These are phyloP conservation scores for Neoarius graeffei DNA, from an alignment of 2,113 vertebrate genomes.

Conservation along the genomic window DNA sequence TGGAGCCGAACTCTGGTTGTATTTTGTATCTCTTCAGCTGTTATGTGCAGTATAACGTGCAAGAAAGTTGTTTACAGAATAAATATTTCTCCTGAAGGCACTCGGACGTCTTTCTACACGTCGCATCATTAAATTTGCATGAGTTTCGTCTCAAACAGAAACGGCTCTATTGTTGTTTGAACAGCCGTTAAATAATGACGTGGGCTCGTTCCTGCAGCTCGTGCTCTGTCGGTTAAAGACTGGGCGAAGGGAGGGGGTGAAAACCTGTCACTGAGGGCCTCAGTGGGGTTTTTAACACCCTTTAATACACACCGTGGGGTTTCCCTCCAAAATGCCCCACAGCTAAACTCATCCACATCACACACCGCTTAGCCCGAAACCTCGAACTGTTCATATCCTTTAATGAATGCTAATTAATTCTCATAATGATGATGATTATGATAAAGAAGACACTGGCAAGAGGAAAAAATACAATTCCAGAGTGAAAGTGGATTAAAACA, in stretches of 20 bases:
- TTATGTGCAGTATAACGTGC: neutral
- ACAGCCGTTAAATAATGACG: constrained; percentile 2
- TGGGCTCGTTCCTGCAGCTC: neutral
- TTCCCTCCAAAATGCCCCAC: constrained; percentile 40
- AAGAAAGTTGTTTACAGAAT: neutral
- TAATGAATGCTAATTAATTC: neutral
- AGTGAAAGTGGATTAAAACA: neutral
- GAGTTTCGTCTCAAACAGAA: constrained; percentile 1
- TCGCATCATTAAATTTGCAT: neutral
- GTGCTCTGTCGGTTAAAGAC: neutral
- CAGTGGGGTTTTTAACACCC: constrained; percentile 50
- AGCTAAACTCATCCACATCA: neutral
- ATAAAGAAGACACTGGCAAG: neutral
- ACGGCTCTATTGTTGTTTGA: constrained; percentile 7
- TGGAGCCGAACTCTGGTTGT: neutral
- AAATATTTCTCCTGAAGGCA: neutral
- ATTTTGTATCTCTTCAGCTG: neutral
- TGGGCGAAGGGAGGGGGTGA: neutral
- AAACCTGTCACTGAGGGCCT: constrained; percentile 36
- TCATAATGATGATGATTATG: neutral
- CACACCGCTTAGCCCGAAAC: neutral
- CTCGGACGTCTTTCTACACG: neutral
- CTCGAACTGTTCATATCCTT: neutral
- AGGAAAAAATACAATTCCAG: neutral
- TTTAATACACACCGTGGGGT: constrained; percentile 24